Conservation (phyloP, 1,140 invertebrate species). For the Mesaphorura yosii region DNA sequence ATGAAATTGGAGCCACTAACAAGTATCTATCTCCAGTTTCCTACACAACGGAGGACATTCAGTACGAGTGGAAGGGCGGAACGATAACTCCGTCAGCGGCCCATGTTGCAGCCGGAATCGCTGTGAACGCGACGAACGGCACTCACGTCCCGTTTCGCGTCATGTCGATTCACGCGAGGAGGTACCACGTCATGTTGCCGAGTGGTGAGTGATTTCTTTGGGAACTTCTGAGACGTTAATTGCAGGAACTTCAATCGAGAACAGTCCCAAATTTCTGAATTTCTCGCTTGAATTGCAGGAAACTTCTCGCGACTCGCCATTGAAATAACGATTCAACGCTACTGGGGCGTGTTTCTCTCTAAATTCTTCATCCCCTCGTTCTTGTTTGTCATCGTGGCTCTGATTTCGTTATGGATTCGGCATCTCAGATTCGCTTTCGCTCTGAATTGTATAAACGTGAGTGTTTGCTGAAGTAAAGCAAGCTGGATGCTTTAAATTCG, state of each 20-base stretch:
- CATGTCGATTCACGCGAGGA: not conserved
- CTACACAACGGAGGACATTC: not conserved
- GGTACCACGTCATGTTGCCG: not conserved
- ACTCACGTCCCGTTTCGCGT: slow-evolving; percentile 2
- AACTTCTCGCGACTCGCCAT: slow-evolving; percentile 4
- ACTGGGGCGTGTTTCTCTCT: slow-evolving; percentile 1
- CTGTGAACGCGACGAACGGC: slow-evolving; percentile 8
- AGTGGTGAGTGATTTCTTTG: not conserved
- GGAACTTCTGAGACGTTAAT: no score
- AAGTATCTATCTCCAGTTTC: not conserved
- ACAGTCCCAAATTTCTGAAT: no score
- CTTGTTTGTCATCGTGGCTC: not conserved
- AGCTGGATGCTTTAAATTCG: not conserved
- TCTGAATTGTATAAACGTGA: slow-evolving; percentile 4
- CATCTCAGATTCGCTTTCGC: not conserved
- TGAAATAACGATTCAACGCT: slow-evolving; percentile 3
- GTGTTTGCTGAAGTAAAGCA: not conserved
- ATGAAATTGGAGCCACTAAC: not conserved
- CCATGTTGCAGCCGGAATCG: slow-evolving; percentile 6
- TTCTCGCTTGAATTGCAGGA: slow-evolving; percentile 2
- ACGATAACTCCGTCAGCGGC: not conserved
- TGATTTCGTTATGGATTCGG: slow-evolving; percentile 1
- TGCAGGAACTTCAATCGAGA: not conserved
- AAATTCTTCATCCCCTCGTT: slow-evolving; percentile 4
- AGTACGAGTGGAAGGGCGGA: slow-evolving; percentile 3